Percentiles rank a stretch among this genome's conserved stretches.
Conservation (phyloP, 2,113 vertebrate genomes). For the Pachyramphus minor region DNA sequence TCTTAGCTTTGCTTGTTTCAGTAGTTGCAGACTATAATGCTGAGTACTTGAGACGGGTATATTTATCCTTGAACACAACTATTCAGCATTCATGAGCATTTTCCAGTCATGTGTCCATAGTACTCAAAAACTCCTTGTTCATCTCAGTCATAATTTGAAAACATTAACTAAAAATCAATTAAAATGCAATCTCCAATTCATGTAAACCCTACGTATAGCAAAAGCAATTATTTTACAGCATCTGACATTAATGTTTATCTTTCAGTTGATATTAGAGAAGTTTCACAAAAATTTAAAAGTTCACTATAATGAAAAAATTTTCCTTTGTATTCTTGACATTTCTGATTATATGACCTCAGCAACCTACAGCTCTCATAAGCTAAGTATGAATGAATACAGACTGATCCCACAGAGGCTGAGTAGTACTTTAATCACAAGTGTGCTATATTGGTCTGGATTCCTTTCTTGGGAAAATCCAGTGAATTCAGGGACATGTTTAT, state of each 20-base stretch:
- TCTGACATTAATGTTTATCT: not conserved
- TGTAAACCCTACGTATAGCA: not conserved
- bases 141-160: not conserved
- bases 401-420: not conserved
- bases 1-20: not conserved
- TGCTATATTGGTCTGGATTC: not conserved
- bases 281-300: too few species aligned
- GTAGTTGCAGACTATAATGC: not conserved
- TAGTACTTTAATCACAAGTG: not conserved
- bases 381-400: not conserved
- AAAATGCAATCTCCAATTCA: not conserved
- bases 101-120: not conserved
- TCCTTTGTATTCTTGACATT: not conserved
- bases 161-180: not conserved
- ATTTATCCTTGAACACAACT: not conserved
- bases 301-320: not conserved
- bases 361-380: not conserved
- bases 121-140: not conserved
- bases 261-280: slow-evolving; percentile 34
- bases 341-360: not conserved
- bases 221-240: not conserved
- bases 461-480: not conserved
- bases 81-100: not conserved
- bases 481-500: not conserved
- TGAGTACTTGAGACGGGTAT: not conserved